Evolutionary conservation across 2,888 invertebrate genomes (phyloP).

Genomic region (Plebejus argus): DNA sequence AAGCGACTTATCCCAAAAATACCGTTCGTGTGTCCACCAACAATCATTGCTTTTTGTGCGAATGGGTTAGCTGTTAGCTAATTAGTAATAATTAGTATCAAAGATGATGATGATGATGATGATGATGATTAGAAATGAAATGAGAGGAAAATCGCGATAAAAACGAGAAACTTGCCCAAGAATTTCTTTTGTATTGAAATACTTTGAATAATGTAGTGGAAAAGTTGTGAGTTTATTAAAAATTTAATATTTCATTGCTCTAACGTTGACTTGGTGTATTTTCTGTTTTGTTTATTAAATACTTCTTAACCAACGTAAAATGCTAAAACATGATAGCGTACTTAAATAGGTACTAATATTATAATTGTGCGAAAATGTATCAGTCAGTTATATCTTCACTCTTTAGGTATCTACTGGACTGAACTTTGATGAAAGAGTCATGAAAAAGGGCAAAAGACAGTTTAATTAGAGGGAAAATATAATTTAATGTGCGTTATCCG

Average conservation of each 20-base stretch:
- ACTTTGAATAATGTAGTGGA: conserved; percentile 11
- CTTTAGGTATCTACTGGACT: too few relatives aligned
- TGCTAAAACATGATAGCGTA: too few relatives aligned
- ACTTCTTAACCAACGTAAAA: not conserved
- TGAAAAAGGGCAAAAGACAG: too few relatives aligned
- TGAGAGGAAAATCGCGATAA: conserved; percentile 4
- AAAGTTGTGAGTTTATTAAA: conserved; percentile 4
- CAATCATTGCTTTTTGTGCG: conserved; percentile 36
- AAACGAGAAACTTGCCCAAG: not conserved
- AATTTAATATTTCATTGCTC: not conserved
- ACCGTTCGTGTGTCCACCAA: not conserved
- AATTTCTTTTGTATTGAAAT: not conserved
- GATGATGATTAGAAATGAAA: not conserved
- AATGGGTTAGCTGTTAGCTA: too few relatives aligned
- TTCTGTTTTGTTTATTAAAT: not conserved
- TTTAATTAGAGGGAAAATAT: too few relatives aligned
- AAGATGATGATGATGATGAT: too few relatives aligned
- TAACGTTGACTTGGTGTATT: not conserved
- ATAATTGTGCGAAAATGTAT: too few relatives aligned
- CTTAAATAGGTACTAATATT: too few relatives aligned
- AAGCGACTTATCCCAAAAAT: not conserved
- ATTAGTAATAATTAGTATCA: too few relatives aligned
- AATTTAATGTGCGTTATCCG: too few relatives aligned
- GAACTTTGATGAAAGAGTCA: too few relatives aligned
- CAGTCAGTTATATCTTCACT: too few relatives aligned